Evolutionary conservation across 2,113 vertebrate species (phyloP).

Genomic region (Ceyx margarethae): DNA sequence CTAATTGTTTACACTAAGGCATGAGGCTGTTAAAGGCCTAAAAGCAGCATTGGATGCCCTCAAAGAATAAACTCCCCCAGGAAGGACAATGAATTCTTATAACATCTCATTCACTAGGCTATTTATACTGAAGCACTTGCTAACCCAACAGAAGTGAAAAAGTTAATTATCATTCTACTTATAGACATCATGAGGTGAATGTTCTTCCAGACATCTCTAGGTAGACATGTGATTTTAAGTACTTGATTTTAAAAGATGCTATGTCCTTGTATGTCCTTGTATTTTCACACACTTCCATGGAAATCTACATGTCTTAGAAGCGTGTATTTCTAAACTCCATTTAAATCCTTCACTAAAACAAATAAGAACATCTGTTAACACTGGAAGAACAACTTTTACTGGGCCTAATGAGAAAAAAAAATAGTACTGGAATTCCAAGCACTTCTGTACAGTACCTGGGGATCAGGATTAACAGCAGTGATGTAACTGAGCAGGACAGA

Average conservation of each 20-base stretch:
- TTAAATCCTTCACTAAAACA: not conserved
- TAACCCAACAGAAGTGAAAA: not conserved
- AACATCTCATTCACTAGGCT: not conserved
- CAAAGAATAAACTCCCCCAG: not conserved
- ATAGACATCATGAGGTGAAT: not conserved
- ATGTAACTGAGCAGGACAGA: constrained; percentile 56
- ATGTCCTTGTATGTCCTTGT: not conserved
- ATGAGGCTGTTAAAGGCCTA: not conserved
- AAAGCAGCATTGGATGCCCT: not conserved
- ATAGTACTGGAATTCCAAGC: not conserved
- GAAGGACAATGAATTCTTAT: not conserved
- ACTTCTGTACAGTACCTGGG: constrained; percentile 47
- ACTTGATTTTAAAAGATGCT: not conserved
- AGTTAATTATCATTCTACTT: not conserved
- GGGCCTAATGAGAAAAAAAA: not conserved
- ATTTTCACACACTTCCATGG: not conserved
- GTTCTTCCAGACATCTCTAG: not conserved
- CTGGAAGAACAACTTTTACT: not conserved
- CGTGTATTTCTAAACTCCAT: not conserved
- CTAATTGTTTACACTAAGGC: not conserved
- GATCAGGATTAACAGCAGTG: constrained; percentile 53
- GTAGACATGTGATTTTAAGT: not conserved
- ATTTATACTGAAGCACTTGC: not conserved
- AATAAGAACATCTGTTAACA: not conserved
- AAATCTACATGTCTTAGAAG: not conserved